Evolutionary conservation across 2,113 vertebrate species (phyloP), one percentile per base, ranked within the genome.

Genomic region (Platichthys stellatus): DNA sequence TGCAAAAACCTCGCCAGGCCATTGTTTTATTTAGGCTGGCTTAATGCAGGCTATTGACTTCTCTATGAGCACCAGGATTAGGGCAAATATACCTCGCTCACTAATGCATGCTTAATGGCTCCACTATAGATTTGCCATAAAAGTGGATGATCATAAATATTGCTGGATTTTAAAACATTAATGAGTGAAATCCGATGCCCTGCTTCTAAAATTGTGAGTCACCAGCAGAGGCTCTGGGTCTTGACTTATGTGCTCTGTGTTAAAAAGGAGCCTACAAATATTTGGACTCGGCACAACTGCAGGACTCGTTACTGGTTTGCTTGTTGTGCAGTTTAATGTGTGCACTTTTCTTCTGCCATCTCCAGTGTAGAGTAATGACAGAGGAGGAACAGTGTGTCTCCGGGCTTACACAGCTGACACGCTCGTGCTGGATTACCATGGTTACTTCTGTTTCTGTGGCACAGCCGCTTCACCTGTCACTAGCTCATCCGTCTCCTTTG

Each of bases 21-120:
- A 71, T 89, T 72, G 78, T 88, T 89, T 90, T 91, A 92, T 93
- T 90, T 90, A 88, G 86, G 81, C 76, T 77, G 81, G 74, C 84
- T 91, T 92, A 92, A 93, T 93, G 88, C 79, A 86, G 62, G 68
- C 77, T 90, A 92, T 93, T 93, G 82, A 87, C 90, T 91, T 85
- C 88, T 91, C 74, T 74, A 73, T 80, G 81, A 90, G 88, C 80
- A 92, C 76, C 70, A 82, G 81, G 88, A 89, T 86, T 91, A 85
- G 81, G 89, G 85, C 91, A 89, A 91, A 91, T 90, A 91, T 80
- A 88, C 89, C 90, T 89, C 80, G 79, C 81, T 91, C 76, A 49
- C 92, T 92, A 93, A 92, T 93, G 89, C 90, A 92, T 76, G 78
- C 81, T 82, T 94, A 94, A 94, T 93, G 89, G 88, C 64, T 90